Percentiles rank a stretch among this genome's conserved stretches.
These are phyloP conservation scores for Agrochola macilenta DNA, from an alignment of 2,888 invertebrate genomes.

Conservation along the genomic window DNA sequence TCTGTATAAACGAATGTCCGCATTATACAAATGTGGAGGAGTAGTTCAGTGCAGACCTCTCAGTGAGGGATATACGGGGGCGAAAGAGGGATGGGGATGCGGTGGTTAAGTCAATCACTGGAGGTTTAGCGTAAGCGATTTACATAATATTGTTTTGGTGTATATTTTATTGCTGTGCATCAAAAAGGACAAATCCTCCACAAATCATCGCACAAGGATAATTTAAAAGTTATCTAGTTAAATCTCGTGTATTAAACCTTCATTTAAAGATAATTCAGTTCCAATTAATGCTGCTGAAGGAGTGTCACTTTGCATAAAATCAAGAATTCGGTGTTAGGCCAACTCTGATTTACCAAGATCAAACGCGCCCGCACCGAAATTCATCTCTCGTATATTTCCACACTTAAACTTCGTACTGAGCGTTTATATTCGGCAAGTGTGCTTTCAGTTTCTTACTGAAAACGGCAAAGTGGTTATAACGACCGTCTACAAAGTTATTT, in stretches of 20 bases:
- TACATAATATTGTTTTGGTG: no score
- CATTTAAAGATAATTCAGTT: no score
- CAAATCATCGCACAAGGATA: neutral
- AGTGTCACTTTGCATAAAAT: no score
- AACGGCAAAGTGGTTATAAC: slow-evolving; percentile 68
- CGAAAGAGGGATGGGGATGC: neutral
- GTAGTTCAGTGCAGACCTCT: slow-evolving; percentile 75
- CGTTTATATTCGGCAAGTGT: slow-evolving; percentile 79
- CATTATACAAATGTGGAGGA: slow-evolving; percentile 77
- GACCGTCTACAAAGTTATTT: slow-evolving; percentile 68
- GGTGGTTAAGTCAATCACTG: neutral
- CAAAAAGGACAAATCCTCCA: neutral
- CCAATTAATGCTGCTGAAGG: no score
- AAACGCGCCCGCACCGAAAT: neutral
- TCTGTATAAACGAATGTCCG: slow-evolving; percentile 77
- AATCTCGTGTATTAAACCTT: no score
- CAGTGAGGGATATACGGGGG: slow-evolving; percentile 43
- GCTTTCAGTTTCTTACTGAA: slow-evolving; percentile 75
- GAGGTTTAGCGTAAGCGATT: neutral
- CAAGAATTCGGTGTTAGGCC: no score
- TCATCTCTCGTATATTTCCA: slow-evolving; percentile 36
- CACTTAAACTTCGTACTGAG: slow-evolving; percentile 59
- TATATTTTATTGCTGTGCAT: no score
- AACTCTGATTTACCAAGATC: no score
- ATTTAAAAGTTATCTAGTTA: neutral